These are phyloP conservation scores for Takifugu ocellatus DNA, from an alignment of 2,797 vertebrate species.

Conservation along the genomic window DNA sequence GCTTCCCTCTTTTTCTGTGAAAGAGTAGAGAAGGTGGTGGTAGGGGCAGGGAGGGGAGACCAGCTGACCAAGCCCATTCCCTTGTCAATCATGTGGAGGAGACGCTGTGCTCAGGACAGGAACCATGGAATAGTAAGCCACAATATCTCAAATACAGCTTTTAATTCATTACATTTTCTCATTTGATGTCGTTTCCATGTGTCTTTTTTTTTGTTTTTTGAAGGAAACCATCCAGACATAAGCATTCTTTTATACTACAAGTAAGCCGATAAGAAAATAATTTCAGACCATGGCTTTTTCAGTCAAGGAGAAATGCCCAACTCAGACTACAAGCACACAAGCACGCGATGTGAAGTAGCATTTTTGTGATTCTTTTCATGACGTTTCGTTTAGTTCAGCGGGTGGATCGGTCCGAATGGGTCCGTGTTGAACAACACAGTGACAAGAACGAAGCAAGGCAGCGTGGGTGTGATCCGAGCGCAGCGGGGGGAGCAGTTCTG, in stretches of 20 bases:
- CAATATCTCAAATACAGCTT: slow-evolving; percentile 81
- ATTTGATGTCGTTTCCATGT: slow-evolving; percentile 52
- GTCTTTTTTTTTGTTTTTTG: slow-evolving; percentile 47
- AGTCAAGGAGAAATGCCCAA: slow-evolving; percentile 73
- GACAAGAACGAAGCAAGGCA: slow-evolving; percentile 87
- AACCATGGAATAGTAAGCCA: slow-evolving; percentile 83
- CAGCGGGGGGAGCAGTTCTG: slow-evolving; percentile 73
- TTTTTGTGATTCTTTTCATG: slow-evolving; percentile 64
- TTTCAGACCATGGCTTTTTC: slow-evolving; percentile 68
- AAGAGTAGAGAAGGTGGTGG: slow-evolving; percentile 41
- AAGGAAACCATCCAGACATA: slow-evolving; percentile 79
- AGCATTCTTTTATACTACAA: slow-evolving; percentile 79
- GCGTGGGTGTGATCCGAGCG: slow-evolving; percentile 81
- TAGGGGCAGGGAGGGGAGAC: slow-evolving; percentile 62
- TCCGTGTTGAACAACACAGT: slow-evolving; percentile 79
- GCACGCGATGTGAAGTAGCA: slow-evolving; percentile 83
- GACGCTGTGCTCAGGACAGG: slow-evolving; percentile 75
- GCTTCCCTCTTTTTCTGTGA: slow-evolving; percentile 71
- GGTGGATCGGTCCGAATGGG: slow-evolving; percentile 78
- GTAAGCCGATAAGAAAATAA: slow-evolving; percentile 76
- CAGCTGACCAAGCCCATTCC: slow-evolving; percentile 79
- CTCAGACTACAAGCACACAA: slow-evolving; percentile 91
- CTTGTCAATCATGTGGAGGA: slow-evolving; percentile 79
- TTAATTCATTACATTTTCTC: slow-evolving; percentile 62
- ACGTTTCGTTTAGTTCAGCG: slow-evolving; percentile 73